Evolutionary conservation across 2,888 invertebrate species (phyloP), one percentile per base, ranked within the genome.

Genomic region (Acanthosepion lycidas): DNA sequence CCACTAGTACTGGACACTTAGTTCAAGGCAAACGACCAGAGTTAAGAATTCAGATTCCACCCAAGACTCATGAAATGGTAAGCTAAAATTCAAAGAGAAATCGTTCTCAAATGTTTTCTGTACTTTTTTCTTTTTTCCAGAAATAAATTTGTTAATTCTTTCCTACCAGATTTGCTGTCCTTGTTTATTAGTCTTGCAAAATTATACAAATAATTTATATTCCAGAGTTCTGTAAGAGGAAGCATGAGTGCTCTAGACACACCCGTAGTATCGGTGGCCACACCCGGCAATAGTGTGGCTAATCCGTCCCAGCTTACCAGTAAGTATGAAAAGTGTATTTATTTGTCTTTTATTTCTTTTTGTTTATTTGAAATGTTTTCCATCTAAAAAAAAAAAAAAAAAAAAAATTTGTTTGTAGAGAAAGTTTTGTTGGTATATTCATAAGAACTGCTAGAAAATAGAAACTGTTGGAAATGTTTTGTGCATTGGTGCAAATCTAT

Each of bases 201-300:
- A 15, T 94, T 53, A 51, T 28, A 28, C 5, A 8, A 18, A 9
- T 51, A 0, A 33, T 78, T 48, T 91, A 9, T 53, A 94, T 93
- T 94, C 26, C 95, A 95, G 95, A 53, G 55, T 49, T 78, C 78
- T 78, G 15, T 78, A 4, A 78, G 53, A 94, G 28, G 94, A 55
- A 33, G 95, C 94, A 94, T 92, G 94, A 95, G 95, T 93, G 95
- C 96, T 33, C 95, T 96, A 6, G 96, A 96, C 94, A 96, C 96
- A 8, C 96, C 96, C 48, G 95, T 96, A 20, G 96, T 96, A 53
- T 96, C 96, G 92, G 95, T 95, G 95, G 96, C 96, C 95, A 96
- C 96, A 93, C 96, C 96, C 26, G 95, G 96, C 94, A 96, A 94
- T 94, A 94, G 95, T 91, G 33, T 59, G 92, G 93, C 94, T 42